Evolutionary conservation across 1,140 invertebrate genomes (phyloP), one percentile per base, ranked within the genome.

Genomic region (Caenorhabditis remanei): DNA sequence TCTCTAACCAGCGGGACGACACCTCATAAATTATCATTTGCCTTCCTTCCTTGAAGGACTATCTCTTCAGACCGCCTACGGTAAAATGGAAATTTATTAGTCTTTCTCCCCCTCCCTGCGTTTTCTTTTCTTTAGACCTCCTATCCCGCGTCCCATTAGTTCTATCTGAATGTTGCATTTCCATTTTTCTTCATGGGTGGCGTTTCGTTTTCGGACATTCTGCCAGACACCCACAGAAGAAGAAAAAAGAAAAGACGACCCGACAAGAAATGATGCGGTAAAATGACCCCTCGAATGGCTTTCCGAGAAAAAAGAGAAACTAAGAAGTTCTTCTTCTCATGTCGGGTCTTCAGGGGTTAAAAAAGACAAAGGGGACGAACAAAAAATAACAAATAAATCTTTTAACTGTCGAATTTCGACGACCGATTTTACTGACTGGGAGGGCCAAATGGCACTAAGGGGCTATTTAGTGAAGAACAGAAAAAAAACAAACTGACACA

Each of bases 311-410:
- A 8, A 40, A 67, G 8, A 67, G 40, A 41, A 67, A 61, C 56
- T n/a, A n/a, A 24, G 19, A n/a, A 67, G 32, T 11, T 65, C 40
- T 65, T 65, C 32, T 65, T 65, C 63, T 40, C 63, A 65, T 24
- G 63, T 65, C 63, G 32, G 63, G 63, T 32, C 63, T 32, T 32
- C 32, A 32, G 32, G 32, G 32, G 32, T 32, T 32, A 11, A 50
- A 53, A 53, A 53, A 53, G 8, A 46, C 67, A 75, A 75, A 75
- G 16, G n/a, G 46, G 43, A n/a, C 9, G 43, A 75, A 46, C 41
- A 24, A 65, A 75, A 75, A 75, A 75, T 75, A 75, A 46, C 67
- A 75, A 46, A 75, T 75, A 75, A 75, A 75, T 75, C 67, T 75
- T 75, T 75, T 75, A 75, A 75, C 67, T 75, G 67, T 75, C 67